Percentiles rank a stretch among this genome's conserved stretches.
phyloP scores from a whole-genome alignment of 2,888 invertebrate genomes.

The Furcula furcula region DNA sequence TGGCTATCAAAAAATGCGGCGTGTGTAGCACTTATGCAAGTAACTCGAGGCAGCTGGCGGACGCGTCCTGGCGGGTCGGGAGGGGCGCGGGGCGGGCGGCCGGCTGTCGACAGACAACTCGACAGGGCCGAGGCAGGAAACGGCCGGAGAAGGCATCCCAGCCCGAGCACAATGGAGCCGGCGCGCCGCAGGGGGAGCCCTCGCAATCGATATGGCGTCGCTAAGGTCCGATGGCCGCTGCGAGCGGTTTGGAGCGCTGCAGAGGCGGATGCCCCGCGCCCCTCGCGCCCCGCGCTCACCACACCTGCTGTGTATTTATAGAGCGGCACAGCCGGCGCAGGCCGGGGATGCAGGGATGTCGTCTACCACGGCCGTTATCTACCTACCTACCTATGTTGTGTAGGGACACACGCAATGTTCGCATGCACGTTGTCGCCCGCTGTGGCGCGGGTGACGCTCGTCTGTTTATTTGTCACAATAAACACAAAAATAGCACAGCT shows the following conservation, averaged over 20 bases:
- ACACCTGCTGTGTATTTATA: slow-evolving; percentile 81
- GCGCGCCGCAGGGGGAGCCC: slow-evolving; percentile 81
- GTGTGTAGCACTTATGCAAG: slow-evolving; percentile 41
- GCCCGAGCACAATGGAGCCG: slow-evolving; percentile 75
- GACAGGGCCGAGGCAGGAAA: slow-evolving; percentile 71
- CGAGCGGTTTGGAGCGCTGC: slow-evolving; percentile 76
- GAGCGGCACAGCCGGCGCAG: slow-evolving; percentile 64
- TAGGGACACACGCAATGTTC: slow-evolving; percentile 39
- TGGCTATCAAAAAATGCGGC: slow-evolving; percentile 19
- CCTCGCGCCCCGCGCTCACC: slow-evolving; percentile 63
- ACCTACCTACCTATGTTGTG: slow-evolving; percentile 47
- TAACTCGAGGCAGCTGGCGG: slow-evolving; percentile 63
- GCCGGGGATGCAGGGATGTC: slow-evolving; percentile 76
- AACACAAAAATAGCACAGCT: slow-evolving; percentile 63
- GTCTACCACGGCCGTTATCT: slow-evolving; percentile 59
- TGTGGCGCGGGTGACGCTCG: slow-evolving; percentile 54
- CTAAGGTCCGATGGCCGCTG: slow-evolving; percentile 82
- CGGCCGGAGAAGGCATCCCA: slow-evolving; percentile 78
- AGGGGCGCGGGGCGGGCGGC: slow-evolving; percentile 40
- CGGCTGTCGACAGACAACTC: slow-evolving; percentile 53
- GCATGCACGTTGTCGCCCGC: slow-evolving; percentile 39
- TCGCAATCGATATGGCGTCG: slow-evolving; percentile 82
- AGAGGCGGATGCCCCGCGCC: slow-evolving; percentile 74
- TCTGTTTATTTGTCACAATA: slow-evolving; percentile 65
- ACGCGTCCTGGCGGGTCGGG: slow-evolving; percentile 53